phyloP scores from a whole-genome alignment of 1,140 invertebrate species.

The Caerostris darwini region DNA sequence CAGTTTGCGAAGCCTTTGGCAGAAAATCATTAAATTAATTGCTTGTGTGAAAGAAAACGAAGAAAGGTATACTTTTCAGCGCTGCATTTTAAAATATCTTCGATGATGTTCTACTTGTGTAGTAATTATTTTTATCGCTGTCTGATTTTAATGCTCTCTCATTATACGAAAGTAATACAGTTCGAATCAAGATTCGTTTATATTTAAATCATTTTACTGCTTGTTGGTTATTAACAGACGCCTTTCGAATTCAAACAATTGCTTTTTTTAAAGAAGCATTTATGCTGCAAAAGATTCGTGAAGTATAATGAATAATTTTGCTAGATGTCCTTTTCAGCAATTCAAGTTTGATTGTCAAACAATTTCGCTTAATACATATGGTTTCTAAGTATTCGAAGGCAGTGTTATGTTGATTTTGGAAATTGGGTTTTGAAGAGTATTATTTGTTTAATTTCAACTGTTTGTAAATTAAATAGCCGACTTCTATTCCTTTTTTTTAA shows the following conservation, averaged over 20 bases:
- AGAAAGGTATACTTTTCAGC: background rate
- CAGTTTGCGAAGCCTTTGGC: background rate
- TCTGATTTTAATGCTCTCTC: background rate
- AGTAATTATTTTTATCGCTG: conserved; percentile 3
- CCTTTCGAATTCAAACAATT: background rate
- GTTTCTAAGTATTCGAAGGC: background rate
- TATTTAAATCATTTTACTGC: background rate
- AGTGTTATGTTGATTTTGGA: background rate
- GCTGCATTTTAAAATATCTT: background rate
- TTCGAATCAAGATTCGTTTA: conserved; percentile 2
- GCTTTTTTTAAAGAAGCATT: background rate
- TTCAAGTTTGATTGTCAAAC: background rate
- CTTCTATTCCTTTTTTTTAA: too few relatives aligned
- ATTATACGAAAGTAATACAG: background rate
- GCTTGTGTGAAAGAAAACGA: background rate
- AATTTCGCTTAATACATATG: background rate
- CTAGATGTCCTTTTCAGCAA: background rate
- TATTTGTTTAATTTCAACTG: background rate
- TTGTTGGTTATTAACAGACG: background rate
- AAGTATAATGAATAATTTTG: background rate
- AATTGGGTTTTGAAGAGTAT: background rate
- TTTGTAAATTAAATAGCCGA: background rate
- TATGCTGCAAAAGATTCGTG: background rate
- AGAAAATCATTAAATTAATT: conserved; percentile 59
- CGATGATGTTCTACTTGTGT: too few relatives aligned